Percentiles rank a stretch among this genome's conserved stretches.
Evolutionary conservation across 2,797 vertebrate species (phyloP).

Genomic region (Ceyx erithaca): DNA sequence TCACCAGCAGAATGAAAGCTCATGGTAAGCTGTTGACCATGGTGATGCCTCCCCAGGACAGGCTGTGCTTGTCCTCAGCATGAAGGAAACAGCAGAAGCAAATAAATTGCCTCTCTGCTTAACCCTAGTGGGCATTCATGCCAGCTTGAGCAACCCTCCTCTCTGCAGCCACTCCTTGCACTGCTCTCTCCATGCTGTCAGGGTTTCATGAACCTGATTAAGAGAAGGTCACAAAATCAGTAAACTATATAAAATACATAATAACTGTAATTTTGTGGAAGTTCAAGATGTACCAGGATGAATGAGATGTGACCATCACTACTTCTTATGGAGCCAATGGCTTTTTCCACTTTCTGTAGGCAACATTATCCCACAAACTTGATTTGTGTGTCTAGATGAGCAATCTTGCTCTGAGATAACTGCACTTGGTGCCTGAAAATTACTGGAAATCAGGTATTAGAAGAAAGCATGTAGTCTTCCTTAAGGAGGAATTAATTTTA

Average conservation of each 20-base stretch:
- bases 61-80: not conserved
- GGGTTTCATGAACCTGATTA: not conserved
- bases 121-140: not conserved
- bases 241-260: not conserved
- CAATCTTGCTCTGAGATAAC: not conserved
- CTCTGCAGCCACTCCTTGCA: not conserved
- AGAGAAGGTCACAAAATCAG: not conserved
- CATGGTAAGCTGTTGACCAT: not conserved
- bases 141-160: not conserved
- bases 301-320: not conserved
- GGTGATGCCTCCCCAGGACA: not conserved
- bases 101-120: not conserved
- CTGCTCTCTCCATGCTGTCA: not conserved
- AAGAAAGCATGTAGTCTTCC: not conserved
- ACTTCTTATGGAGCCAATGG: not conserved
- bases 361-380: not conserved
- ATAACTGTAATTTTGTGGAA: not conserved
- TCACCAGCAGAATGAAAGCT: not conserved
- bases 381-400: not conserved
- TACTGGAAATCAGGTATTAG: not conserved
- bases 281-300: not conserved
- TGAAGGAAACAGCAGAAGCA: not conserved
- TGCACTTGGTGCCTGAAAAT: not conserved
- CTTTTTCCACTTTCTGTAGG: not conserved
- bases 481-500: not conserved